phyloP scores from a whole-genome alignment of 2,113 vertebrate genomes.

The Zeus faber region DNA sequence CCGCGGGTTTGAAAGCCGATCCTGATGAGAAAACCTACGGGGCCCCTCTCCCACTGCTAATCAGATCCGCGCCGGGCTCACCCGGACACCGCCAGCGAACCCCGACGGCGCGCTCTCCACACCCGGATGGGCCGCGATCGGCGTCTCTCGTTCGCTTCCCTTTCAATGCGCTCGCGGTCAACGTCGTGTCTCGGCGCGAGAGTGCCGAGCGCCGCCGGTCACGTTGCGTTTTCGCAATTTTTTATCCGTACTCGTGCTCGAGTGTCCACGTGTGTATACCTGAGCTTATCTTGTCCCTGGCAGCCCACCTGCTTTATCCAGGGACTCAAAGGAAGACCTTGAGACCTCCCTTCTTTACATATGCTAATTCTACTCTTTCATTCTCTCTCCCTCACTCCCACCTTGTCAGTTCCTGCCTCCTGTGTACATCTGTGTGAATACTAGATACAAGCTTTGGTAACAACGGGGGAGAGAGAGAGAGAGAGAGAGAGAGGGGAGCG shows the following conservation, averaged over 20 bases:
- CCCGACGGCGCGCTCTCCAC: slow-evolving; percentile 21
- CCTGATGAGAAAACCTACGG: slow-evolving; percentile 59
- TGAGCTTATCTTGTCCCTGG: slow-evolving; percentile 49
- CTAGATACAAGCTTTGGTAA: slow-evolving; percentile 21
- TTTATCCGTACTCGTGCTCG: not conserved
- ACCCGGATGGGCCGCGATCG: slow-evolving; percentile 38
- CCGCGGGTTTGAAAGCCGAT: slow-evolving; percentile 52
- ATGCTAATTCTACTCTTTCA: slow-evolving; percentile 64
- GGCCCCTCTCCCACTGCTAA: slow-evolving; percentile 48
- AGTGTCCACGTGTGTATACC: slow-evolving; percentile 20
- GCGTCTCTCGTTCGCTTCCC: slow-evolving; percentile 8
- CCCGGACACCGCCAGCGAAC: slow-evolving; percentile 17
- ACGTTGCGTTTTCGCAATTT: slow-evolving; percentile 14
- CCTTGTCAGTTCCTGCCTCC: slow-evolving; percentile 54
- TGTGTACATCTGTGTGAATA: slow-evolving; percentile 50
- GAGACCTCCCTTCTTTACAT: slow-evolving; percentile 60
- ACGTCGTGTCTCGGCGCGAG: slow-evolving; percentile 3
- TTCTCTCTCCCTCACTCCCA: slow-evolving; percentile 37
- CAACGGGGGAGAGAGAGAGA: too few relatives aligned
- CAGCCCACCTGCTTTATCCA: slow-evolving; percentile 49
- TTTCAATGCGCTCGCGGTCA: not conserved
- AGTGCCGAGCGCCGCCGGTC: slow-evolving; percentile 2
- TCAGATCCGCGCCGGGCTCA: slow-evolving; percentile 36
- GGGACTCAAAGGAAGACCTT: slow-evolving; percentile 55
- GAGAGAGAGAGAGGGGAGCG: slow-evolving; percentile 30